Evolutionary conservation across 2,888 invertebrate genomes (phyloP), one percentile per base, ranked within the genome.

Genomic region (Dichetophora obliterata): DNA sequence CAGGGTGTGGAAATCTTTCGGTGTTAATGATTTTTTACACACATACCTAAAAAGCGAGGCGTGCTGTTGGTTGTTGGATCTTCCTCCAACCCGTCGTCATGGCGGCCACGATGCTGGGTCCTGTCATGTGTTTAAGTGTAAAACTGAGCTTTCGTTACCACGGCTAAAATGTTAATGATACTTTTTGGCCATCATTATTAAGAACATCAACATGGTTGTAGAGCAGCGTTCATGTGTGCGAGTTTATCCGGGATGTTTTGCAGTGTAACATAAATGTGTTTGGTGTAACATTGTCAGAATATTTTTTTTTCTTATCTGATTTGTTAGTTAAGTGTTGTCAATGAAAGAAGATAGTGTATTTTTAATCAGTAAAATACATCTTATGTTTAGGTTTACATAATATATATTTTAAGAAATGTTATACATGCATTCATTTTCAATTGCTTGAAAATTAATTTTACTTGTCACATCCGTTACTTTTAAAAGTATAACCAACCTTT

Each of bases 1-100:
- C 57, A 72, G 75, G 11, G 75, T 78, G 72, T 77, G 74, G 72
- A 79, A 81, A 80, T 81, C 78, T 73, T 80, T 78, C 68, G 66
- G 83, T 86, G 86, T 87, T 87, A 86, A 85, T 85, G 87, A 86
- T 86, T 86, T 85, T 86, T 85, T 84, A 81, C 84, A 83, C 85
- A 85, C 82, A 73, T 50, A 69, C 27, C 24, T 22, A 19, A 5
- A 66, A n/a, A 66, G 43, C 14, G 43, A 43, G 43, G 43, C 43
- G 1, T 43, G 43, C 43, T 43, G 43, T 43, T 43, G 43, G 11
- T 43, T 43, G 43, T 1, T 2, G 43, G 31, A 31, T 11, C 1
- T 43, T 14, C 43, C 11, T 11, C 14, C 43, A 11, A 8, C 11
- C 14, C 43, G 1, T 6, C 37, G 8, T 37, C 37, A 37, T 43